phyloP scores from a whole-genome alignment of 2,888 invertebrate species.

The Leucophenga maculata region DNA sequence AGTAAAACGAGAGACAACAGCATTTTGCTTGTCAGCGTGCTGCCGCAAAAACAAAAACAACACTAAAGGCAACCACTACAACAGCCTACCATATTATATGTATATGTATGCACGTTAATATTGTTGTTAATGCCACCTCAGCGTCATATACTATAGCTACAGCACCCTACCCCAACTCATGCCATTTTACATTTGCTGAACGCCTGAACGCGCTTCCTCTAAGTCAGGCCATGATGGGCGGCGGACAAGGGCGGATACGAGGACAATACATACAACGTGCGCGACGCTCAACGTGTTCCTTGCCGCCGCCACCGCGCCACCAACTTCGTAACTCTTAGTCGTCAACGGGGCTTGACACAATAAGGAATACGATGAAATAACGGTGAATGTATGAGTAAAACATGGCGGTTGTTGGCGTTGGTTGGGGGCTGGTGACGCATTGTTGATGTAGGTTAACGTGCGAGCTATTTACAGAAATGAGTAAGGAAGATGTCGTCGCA shows the following conservation, averaged over 20 bases:
- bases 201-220: background rate
- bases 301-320: background rate
- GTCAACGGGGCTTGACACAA: conserved; percentile 55
- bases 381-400: conserved; percentile 27
- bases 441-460: conserved; percentile 62
- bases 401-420: conserved; percentile 13
- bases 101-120: background rate
- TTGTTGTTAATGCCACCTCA: background rate
- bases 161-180: background rate
- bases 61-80: background rate
- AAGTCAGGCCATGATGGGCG: background rate
- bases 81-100: background rate
- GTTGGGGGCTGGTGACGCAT: conserved; percentile 40
- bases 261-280: background rate
- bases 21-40: conserved; percentile 28
- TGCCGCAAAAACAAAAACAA: conserved; percentile 19
- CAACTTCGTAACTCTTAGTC: conserved; percentile 37
- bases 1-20: conserved; percentile 14
- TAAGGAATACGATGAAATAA: conserved; percentile 43
- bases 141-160: background rate
- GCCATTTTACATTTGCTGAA: background rate
- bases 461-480: conserved; percentile 17
- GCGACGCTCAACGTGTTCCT: background rate
- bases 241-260: background rate
- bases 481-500: background rate